Conservation (phyloP, 2,797 vertebrate genomes). For the Macropodus opercularis region DNA sequence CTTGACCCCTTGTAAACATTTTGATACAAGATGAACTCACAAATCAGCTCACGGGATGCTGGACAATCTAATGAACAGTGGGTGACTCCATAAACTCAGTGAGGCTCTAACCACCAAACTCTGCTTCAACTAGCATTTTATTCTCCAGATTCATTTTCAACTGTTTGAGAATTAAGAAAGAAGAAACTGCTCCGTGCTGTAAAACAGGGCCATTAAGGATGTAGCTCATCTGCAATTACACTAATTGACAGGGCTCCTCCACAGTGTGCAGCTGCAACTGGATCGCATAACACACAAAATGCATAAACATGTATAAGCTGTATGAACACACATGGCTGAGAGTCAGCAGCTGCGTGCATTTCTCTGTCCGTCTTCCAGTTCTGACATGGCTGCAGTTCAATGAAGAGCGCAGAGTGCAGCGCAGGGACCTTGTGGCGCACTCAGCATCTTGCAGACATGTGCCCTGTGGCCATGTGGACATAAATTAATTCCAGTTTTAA, state of each 20-base stretch:
- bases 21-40: constrained; percentile 51
- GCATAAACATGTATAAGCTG: no score
- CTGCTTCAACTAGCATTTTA: neutral
- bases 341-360: constrained; percentile 32
- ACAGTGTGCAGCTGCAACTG: neutral
- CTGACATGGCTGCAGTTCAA: constrained; percentile 2
- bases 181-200: constrained; percentile 1
- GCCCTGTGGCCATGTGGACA: constrained; percentile 15
- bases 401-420: constrained; percentile 19
- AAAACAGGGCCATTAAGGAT: constrained; percentile 9
- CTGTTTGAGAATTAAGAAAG: neutral
- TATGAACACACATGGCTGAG: constrained; percentile 51
- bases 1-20: constrained; percentile 59
- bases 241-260: constrained; percentile 5
- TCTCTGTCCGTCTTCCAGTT: constrained; percentile 18
- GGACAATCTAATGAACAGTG: constrained; percentile 11
- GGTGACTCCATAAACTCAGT: constrained; percentile 11
- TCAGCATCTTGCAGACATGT: constrained; percentile 21
- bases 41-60: constrained; percentile 13
- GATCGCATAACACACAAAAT: no score
- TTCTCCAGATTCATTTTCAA: neutral
- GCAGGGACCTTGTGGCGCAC: constrained; percentile 23
- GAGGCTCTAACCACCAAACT: neutral
- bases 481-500: constrained; percentile 1
- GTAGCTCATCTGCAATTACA: constrained; percentile 14